phyloP scores from a whole-genome alignment of 2,113 vertebrate genomes.

The Leucosticte australis region DNA sequence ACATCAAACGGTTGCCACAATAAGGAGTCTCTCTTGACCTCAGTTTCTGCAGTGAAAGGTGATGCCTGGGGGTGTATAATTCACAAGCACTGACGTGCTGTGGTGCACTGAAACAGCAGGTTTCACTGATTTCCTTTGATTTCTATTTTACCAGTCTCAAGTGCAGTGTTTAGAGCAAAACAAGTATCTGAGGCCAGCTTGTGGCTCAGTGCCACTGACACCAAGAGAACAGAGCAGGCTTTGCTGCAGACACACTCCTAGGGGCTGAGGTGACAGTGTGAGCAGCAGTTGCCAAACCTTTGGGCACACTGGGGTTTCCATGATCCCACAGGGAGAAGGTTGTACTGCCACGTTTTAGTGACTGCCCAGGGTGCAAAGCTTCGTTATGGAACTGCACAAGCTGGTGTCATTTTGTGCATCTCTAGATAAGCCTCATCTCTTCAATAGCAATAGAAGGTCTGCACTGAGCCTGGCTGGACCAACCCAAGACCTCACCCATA shows the following conservation, averaged over 20 bases:
- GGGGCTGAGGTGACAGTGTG: neutral
- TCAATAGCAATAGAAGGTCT: neutral
- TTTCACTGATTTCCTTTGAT: neutral
- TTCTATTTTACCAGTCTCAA: neutral
- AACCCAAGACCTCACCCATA: neutral
- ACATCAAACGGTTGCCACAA: neutral
- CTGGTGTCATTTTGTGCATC: neutral
- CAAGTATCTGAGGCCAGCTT: neutral
- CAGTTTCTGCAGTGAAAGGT: neutral
- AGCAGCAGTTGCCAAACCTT: neutral
- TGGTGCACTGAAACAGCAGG: neutral
- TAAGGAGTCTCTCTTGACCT: neutral
- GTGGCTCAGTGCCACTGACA: neutral
- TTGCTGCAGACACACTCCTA: rapidly evolving
- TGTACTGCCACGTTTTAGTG: neutral
- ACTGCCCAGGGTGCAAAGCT: neutral
- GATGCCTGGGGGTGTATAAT: neutral
- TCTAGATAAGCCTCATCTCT: neutral
- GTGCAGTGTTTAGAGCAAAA: neutral
- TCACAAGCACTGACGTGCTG: rapidly evolving
- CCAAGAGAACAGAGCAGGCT: neutral
- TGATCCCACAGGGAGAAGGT: neutral
- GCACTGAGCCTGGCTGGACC: neutral
- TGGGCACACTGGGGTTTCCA: neutral
- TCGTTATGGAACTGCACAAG: neutral